Evolutionary conservation across 1,140 invertebrate genomes (phyloP), one percentile per base, ranked within the genome.

Genomic region (Drosophila parvula): DNA sequence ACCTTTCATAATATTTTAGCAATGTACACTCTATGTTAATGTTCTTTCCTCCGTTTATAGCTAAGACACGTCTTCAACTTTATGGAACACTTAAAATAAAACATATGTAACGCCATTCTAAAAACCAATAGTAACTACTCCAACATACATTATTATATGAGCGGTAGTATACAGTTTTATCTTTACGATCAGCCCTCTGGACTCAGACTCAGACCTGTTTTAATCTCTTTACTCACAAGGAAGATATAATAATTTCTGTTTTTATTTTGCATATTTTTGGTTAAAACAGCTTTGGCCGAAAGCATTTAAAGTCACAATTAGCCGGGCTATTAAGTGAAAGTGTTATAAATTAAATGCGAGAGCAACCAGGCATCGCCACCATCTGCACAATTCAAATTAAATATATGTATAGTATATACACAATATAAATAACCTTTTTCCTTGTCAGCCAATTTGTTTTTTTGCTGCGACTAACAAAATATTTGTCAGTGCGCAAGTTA

Each of bases 251-350:
- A 28, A 60, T 14, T 36, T 34, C n/a, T 43, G 4, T 34, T 57
- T 32, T 5, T 22, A 44, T 61, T 63, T 83, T 80, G 81, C 81
- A 76, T 75, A 84, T 80, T 75, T 75, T 74, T 58, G 30, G 36
- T n/a, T 61, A 55, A 43, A 10, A 38, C 65, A 38, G 28, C 38
- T 9, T 62, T 74, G 36, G 4, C 18, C 32, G 18, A 61, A 57
- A 51, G 69, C 60, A 60, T 86, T 79, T 44, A 55, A 73, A 69
- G 65, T 32, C 64, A 78, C 80, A 88, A 83, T 89, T 89, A 89
- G 78, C 63, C 51, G 12, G 58, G 56, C 74, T 12, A 73, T 89
- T 89, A 89, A 81, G 85, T 84, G 84, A 89, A 89, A 89, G 84
- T 89, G 78, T 79, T 89, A 84, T 90, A 84, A 88, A 89, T 78